Percentiles rank a stretch among this genome's conserved stretches.
Evolutionary conservation across 2,888 invertebrate species (phyloP).

Genomic region (Hedya salicella): DNA sequence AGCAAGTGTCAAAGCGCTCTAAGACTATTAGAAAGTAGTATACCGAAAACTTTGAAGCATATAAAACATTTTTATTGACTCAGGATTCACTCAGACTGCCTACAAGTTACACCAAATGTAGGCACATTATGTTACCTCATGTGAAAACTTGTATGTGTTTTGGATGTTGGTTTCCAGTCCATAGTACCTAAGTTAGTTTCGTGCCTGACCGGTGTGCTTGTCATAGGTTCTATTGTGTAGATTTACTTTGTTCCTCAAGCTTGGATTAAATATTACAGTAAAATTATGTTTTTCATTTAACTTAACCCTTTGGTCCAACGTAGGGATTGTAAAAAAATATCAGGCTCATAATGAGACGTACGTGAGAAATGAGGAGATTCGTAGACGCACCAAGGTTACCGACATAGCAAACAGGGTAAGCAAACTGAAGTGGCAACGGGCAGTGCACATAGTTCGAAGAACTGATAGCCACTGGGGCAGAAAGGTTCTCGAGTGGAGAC

Average conservation of each 20-base stretch:
- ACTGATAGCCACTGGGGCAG: too few relatives aligned
- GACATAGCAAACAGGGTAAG: too few relatives aligned
- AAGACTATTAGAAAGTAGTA: too few relatives aligned
- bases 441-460: too few relatives aligned
- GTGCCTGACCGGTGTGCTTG: slow-evolving; percentile 57
- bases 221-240: slow-evolving; percentile 71
- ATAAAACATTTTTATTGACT: background rate
- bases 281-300: slow-evolving; percentile 52
- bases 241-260: slow-evolving; percentile 76
- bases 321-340: slow-evolving; percentile 1
- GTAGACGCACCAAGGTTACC: too few relatives aligned
- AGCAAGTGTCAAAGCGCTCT: too few relatives aligned
- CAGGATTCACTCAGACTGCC: slow-evolving; percentile 4
- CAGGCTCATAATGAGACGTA: too few relatives aligned
- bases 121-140: too few relatives aligned
- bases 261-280: slow-evolving; percentile 73
- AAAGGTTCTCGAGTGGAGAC: too few relatives aligned
- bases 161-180: slow-evolving; percentile 34
- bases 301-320: background rate
- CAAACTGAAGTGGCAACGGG: too few relatives aligned
- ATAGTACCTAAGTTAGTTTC: slow-evolving; percentile 50
- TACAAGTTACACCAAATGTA: slow-evolving; percentile 3
- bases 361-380: too few relatives aligned
- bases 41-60: too few relatives aligned
- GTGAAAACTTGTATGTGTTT: slow-evolving; percentile 22